Evolutionary conservation across 2,797 vertebrate species (phyloP), one percentile per base, ranked within the genome.

Genomic region (Bradypodion pumilum): DNA sequence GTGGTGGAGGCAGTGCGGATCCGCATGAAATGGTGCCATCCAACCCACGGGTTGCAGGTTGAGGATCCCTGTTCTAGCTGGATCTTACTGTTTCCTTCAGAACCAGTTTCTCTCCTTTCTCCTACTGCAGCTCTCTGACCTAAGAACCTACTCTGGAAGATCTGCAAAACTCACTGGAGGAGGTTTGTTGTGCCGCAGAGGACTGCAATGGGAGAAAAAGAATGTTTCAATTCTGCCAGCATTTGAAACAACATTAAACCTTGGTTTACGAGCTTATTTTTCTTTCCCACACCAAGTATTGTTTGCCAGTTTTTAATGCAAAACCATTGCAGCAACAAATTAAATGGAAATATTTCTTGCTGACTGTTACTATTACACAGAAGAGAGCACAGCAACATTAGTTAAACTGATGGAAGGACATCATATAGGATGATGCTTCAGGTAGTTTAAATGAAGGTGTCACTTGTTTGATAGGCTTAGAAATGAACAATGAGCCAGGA

Each of bases 391-490:
- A 66, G 44, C 7, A 46, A 16, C 60, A 46, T 82, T 49, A 37
- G 42, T 46, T 49, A 74, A 74, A 65, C 21, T 23, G 74, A 74
- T 19, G 7, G 59, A 46, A 16, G 59, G 62, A 59, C 19, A 69
- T 49, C n/a, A 32, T 13, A 46, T 49, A 35, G n/a, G 13, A 46
- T 46, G 21, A 86, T 75, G 56, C 9, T 86, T 87, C 85, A 84
- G 80, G 35, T 87, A 12, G 85, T 23, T 9, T 21, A 23, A 19
- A 15, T 42, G 27, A 84, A 8, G 46, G 21, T 35, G 10, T 4
- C 27, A 69, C 7, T 56, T 27, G 29, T n/a, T 42, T 37, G 16
- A 69, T 44, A 74, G 32, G 1, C 10, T 82, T 68, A 86, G 49
- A 70, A 32, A 21, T 83, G 63, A 21, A 74, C 5, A 78, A 15